Conservation (phyloP, 2,113 vertebrate species). For the Marcusenius ussheri region DNA sequence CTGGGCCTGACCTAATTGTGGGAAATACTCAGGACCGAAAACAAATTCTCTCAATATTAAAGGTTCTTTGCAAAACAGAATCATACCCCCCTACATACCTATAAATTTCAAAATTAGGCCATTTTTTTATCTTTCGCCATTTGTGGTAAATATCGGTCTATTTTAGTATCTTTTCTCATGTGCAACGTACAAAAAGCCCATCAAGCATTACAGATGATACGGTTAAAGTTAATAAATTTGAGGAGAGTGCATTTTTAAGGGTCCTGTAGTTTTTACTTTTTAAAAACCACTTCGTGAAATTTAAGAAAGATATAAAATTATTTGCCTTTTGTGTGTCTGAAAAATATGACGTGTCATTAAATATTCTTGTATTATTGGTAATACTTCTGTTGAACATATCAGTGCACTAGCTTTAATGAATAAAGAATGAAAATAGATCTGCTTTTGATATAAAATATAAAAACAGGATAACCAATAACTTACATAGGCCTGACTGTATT, state of each 20-base stretch:
- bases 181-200: not conserved
- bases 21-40: not conserved
- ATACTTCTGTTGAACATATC: conserved; percentile 44
- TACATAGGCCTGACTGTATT: conserved; percentile 58
- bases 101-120: not conserved
- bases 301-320: not conserved
- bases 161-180: not conserved
- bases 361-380: conserved; percentile 45
- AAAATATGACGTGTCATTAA: conserved; percentile 14
- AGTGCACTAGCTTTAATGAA: conserved; percentile 51
- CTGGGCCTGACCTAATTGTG: not conserved
- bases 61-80: not conserved
- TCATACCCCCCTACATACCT: not conserved
- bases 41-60: not conserved
- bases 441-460: conserved; percentile 55
- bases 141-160: not conserved
- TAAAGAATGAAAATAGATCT: conserved; percentile 54
- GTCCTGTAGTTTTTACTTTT: not conserved
- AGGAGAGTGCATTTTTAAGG: not conserved
- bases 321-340: not conserved
- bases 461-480: conserved; percentile 39
- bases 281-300: not conserved
- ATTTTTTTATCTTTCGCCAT: not conserved
- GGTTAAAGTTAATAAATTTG: not conserved
- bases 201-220: not conserved